phyloP scores from a whole-genome alignment of 2,888 invertebrate species.

The Caradrina clavipalpis region DNA sequence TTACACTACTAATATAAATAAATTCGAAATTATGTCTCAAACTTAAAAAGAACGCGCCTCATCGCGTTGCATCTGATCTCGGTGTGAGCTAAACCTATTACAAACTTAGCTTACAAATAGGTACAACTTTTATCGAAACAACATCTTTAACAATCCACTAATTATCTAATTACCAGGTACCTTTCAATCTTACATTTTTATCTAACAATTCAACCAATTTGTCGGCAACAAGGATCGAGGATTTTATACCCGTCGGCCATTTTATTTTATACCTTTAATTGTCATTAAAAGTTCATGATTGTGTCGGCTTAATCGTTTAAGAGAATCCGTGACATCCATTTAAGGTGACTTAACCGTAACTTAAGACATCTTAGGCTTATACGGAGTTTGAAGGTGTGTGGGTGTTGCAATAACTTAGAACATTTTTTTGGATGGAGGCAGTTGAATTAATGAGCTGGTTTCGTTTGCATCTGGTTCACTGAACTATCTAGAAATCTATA shows the following conservation, averaged over 20 bases:
- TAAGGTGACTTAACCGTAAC: conserved; percentile 50
- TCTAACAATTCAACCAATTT: background rate
- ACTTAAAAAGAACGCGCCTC: too few species aligned
- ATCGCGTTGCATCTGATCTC: too few species aligned
- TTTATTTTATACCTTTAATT: background rate
- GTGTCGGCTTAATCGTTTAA: conserved; percentile 27
- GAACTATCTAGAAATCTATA: too few species aligned
- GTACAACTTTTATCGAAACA: too few species aligned
- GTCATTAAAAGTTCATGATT: conserved; percentile 55
- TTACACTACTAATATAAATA: too few species aligned
- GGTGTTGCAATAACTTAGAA: conserved; percentile 17
- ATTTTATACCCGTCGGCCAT: conserved; percentile 17
- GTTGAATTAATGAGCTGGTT: background rate
- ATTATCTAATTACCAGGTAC: background rate
- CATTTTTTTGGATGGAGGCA: conserved; percentile 6
- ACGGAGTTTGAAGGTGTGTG: conserved; percentile 37
- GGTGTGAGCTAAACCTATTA: too few species aligned
- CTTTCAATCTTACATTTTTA: background rate
- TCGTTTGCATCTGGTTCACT: background rate
- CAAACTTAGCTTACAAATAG: too few species aligned
- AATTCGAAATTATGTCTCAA: too few species aligned
- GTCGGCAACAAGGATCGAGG: background rate
- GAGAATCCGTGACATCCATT: conserved; percentile 39
- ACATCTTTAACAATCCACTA: too few species aligned
- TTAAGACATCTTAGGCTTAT: conserved; percentile 37